Conservation (phyloP, 1,140 invertebrate species). For the Drosophila serrata region DNA sequence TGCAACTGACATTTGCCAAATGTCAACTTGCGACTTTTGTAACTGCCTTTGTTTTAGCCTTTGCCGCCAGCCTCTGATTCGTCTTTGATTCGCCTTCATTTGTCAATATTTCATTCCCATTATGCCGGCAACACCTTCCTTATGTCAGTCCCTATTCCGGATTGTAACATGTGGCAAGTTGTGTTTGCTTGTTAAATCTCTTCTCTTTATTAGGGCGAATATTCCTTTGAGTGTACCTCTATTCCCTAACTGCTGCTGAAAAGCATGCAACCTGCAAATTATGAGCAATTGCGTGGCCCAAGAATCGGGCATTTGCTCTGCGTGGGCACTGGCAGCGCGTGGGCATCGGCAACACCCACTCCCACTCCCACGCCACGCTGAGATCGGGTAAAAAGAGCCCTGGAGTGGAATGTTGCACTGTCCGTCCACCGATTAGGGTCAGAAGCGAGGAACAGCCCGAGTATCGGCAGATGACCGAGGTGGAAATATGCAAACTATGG, state of each 20-base stretch:
- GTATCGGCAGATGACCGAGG: constrained; percentile 44
- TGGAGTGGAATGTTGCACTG: constrained; percentile 57
- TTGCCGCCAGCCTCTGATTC: constrained; percentile 19
- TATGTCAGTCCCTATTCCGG: neutral
- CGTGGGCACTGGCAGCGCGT: constrained; percentile 42
- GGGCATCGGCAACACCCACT: constrained; percentile 15
- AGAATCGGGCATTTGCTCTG: constrained; percentile 43
- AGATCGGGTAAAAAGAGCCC: constrained; percentile 4
- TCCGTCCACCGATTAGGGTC: constrained; percentile 60
- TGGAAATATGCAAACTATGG: constrained; percentile 56
- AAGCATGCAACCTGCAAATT: constrained; percentile 64
- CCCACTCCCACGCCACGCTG: constrained; percentile 27
- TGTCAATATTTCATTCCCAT: constrained; percentile 33
- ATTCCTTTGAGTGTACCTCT: neutral
- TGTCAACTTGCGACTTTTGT: constrained; percentile 65
- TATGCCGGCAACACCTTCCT: constrained; percentile 62
- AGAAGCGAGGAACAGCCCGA: constrained; percentile 25
- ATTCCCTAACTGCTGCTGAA: neutral
- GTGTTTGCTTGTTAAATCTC: too few relatives aligned
- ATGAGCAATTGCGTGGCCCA: constrained; percentile 56
- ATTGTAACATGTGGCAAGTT: neutral
- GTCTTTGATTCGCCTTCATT: constrained; percentile 35
- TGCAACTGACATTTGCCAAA: constrained; percentile 74
- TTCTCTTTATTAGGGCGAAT: neutral
- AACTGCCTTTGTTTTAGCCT: constrained; percentile 22